Base-by-base conservation (phyloP, 2,888 invertebrate species). In the Drosophila recens region DNA sequence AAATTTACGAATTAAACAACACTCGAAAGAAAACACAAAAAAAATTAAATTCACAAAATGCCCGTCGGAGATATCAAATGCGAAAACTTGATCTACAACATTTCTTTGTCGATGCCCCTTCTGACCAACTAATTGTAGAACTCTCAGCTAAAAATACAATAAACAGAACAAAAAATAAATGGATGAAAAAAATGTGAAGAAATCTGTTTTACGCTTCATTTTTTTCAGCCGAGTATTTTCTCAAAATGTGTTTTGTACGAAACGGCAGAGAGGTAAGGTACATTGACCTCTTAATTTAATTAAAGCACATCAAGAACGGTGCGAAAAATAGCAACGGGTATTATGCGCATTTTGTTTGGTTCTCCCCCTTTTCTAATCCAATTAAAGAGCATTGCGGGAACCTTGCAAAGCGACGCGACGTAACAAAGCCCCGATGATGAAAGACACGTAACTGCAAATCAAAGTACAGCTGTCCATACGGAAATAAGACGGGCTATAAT, bases 241-340 rank as follows among this genome's bases (percentile, higher is more conserved):
- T 53, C 15, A 58, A 67, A 45, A 54, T 51, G 38, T 57, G 52
- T 61, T 56, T 51, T 75, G 69, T 67, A 58, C 42, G 56, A 56
- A 58, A 56, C 54, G 43, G 51, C 54, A 27, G 62, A 34, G 54
- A 30, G 40, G 82, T 82, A 52, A 30, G 34, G 82, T 82, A 52
- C 81, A 57, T 76, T 83, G 79, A 82, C 82, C 82, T 83, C 74
- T 71, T 84, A 84, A 82, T 84, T 81, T 64, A 84, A 76, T 83
- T 83, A 82, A 76, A 72, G 65, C 67, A 54, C 67, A 49, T 46
- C 48, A 74, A 63, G 67, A 79, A 76, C 63, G 75, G 27, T 67
- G 62, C 70, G 62, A 49, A 56, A 76, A 80, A 77, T 66, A 73
- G 67, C 73, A 79, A 77, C 79, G 80, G 79, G 73, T 73, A 80